Evolutionary conservation across 2,888 invertebrate species (phyloP).

Genomic region (Athetis lepigone): DNA sequence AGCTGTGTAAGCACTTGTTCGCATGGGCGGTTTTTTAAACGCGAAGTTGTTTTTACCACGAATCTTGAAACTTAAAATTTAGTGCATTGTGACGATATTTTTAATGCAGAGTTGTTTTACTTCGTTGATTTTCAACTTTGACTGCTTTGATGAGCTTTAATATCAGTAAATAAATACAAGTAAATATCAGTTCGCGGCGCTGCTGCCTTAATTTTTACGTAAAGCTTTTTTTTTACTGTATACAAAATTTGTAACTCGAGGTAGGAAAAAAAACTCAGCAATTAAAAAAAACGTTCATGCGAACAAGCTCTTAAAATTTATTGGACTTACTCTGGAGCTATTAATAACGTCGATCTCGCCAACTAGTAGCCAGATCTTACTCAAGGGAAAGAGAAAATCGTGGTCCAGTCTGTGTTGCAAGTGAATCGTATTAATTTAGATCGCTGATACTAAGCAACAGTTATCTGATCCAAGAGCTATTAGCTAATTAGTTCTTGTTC

Average conservation of each 20-base stretch:
- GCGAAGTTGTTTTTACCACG: not conserved
- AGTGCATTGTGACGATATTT: too few species aligned
- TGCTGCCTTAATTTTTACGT: too few species aligned
- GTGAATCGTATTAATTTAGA: conserved; percentile 49
- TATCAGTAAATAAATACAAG: too few species aligned
- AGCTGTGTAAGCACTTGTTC: conserved; percentile 32
- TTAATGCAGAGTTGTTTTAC: too few species aligned
- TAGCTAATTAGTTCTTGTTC: conserved; percentile 35
- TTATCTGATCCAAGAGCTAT: conserved; percentile 32
- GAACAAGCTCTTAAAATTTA: conserved; percentile 54
- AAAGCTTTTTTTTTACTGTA: too few species aligned
- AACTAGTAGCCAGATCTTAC: conserved; percentile 45
- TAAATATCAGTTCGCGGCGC: too few species aligned
- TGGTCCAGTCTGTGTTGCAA: conserved; percentile 37
- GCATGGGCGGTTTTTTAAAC: not conserved
- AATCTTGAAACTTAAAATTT: too few species aligned
- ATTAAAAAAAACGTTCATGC: not conserved
- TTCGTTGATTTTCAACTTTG: too few species aligned
- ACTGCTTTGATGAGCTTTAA: too few species aligned
- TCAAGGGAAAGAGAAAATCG: not conserved
- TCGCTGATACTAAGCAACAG: conserved; percentile 40
- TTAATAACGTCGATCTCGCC: conserved; percentile 59
- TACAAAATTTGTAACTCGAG: too few species aligned
- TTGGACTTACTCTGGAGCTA: conserved; percentile 59
- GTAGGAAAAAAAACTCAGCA: too few species aligned